Conservation (phyloP, 37 sponge, comb jelly and placozoan species). For the Tethya wilhelma region DNA sequence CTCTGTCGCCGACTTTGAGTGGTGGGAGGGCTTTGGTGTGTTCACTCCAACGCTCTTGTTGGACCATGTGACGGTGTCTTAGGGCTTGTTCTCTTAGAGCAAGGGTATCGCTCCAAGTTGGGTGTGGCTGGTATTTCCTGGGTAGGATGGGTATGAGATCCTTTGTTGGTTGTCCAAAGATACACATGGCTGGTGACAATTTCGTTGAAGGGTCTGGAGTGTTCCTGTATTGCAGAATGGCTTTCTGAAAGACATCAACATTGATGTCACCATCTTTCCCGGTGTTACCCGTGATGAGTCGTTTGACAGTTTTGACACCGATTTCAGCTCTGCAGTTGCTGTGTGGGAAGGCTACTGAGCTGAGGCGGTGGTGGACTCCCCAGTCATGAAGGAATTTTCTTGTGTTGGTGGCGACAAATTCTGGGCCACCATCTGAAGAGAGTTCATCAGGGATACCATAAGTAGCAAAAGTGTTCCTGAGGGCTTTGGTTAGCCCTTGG, state of each 20-base stretch:
- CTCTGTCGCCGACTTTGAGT: constrained; percentile 22
- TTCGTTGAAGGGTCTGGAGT: constrained; percentile 41
- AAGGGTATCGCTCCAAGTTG: constrained; percentile 14
- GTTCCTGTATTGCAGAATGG: constrained; percentile 37
- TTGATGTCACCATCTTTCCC: constrained; percentile 29
- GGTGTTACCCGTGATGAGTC: constrained; percentile 31
- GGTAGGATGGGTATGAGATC: constrained; percentile 47
- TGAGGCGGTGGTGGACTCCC: constrained; percentile 27
- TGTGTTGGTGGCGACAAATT: constrained; percentile 26
- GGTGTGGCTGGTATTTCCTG: constrained; percentile 33
- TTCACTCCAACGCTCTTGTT: constrained; percentile 44
- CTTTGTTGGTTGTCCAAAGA: constrained; percentile 36
- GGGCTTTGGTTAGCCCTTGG: constrained; percentile 30
- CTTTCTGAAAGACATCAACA: constrained; percentile 20
- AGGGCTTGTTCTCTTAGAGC: constrained; percentile 9
- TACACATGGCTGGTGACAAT: constrained; percentile 45
- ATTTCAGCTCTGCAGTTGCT: constrained; percentile 26
- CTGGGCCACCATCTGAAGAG: constrained; percentile 46
- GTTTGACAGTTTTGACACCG: constrained; percentile 35
- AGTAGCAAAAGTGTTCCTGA: constrained; percentile 23
- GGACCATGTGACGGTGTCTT: constrained; percentile 41
- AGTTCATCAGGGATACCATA: constrained; percentile 54
- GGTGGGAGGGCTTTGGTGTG: constrained; percentile 35
- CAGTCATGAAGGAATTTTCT: constrained; percentile 12
- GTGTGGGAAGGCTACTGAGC: constrained; percentile 22